Percentiles rank a stretch among this genome's conserved stretches.
Conservation (phyloP, 2,888 invertebrate species). For the Schizaphis graminum region DNA sequence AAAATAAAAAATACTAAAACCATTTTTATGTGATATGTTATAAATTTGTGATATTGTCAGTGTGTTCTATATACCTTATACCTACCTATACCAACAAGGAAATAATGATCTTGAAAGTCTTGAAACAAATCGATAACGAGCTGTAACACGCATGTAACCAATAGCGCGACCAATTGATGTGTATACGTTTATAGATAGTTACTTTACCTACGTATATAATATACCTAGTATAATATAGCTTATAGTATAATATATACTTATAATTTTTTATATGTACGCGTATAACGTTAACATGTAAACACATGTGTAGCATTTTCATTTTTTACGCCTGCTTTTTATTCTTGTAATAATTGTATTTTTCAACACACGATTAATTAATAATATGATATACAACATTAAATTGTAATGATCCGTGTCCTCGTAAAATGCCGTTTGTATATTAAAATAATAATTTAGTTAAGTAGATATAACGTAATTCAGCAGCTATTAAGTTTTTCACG, state of each 20-base stretch:
- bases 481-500: background rate
- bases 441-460: background rate
- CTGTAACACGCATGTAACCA: conserved; percentile 63
- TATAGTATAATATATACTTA: background rate
- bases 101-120: conserved; percentile 62
- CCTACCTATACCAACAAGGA: conserved; percentile 32
- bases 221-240: background rate
- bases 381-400: background rate
- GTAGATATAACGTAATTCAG: too few species aligned
- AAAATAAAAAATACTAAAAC: background rate
- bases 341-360: conserved; percentile 11
- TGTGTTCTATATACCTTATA: conserved; percentile 51
- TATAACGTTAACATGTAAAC: conserved; percentile 26
- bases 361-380: conserved; percentile 48
- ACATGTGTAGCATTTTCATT: conserved; percentile 29
- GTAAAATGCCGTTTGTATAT: background rate
- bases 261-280: background rate
- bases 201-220: background rate
- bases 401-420: background rate
- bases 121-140: conserved; percentile 63
- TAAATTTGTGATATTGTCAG: conserved; percentile 18
- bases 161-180: conserved; percentile 57
- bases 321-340: conserved; percentile 25
- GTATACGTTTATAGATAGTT: background rate
- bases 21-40: conserved; percentile 38